phyloP scores from a whole-genome alignment of 1,140 invertebrate species.

The Apis laboriosa region DNA sequence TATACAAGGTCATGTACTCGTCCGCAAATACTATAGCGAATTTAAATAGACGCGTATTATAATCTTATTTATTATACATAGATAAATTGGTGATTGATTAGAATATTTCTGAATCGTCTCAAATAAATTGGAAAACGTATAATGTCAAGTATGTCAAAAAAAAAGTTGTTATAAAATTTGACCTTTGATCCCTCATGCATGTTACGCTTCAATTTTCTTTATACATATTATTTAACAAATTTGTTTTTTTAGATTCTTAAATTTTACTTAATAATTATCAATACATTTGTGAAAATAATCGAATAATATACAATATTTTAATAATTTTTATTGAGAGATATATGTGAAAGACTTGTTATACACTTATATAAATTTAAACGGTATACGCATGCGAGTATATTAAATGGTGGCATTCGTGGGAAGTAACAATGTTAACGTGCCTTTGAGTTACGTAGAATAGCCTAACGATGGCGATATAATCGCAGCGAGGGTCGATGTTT shows the following conservation, averaged over 20 bases:
- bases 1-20: constrained; percentile 62
- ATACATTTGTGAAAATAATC: neutral
- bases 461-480: constrained; percentile 59
- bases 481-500: constrained; percentile 62
- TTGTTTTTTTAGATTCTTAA: neutral
- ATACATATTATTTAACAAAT: neutral
- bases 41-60: constrained; percentile 63
- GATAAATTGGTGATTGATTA: constrained; percentile 68
- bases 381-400: neutral
- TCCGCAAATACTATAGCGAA: constrained; percentile 60
- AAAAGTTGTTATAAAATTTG: constrained; percentile 19
- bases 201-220: neutral
- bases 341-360: neutral
- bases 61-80: constrained; percentile 66
- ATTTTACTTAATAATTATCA: neutral
- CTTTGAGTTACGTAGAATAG: constrained; percentile 30
- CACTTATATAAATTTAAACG: constrained; percentile 4
- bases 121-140: constrained; percentile 62
- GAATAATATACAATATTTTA: too few species aligned
- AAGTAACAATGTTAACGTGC: constrained; percentile 49
- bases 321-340: neutral
- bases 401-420: neutral
- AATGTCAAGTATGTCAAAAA: constrained; percentile 37
- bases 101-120: constrained; percentile 57
- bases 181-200: constrained; percentile 34